These are phyloP conservation scores for Neodontobutis hainanensis DNA, from an alignment of 2,113 vertebrate species.

Conservation along the genomic window DNA sequence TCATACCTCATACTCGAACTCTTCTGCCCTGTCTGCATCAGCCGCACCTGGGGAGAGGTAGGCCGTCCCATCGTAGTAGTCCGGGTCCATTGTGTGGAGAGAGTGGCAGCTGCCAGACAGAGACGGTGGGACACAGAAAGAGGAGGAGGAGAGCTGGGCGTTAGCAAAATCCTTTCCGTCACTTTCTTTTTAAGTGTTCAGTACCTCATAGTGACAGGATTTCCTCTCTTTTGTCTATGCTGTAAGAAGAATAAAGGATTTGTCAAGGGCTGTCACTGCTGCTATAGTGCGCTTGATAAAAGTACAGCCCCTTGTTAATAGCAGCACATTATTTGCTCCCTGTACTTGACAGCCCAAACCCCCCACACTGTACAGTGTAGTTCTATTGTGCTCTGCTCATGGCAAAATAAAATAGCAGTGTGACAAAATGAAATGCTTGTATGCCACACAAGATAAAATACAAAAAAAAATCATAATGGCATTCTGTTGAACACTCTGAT, in stretches of 20 bases:
- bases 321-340: conserved; percentile 60
- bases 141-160: conserved; percentile 34
- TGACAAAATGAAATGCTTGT: conserved; percentile 37
- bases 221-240: conserved; percentile 56
- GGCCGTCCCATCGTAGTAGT: conserved; percentile 90
- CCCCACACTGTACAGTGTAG: conserved; percentile 55
- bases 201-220: conserved; percentile 50
- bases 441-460: conserved; percentile 60
- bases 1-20: conserved; percentile 96
- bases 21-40: conserved; percentile 89
- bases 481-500: conserved; percentile 30
- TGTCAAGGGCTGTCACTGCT: conserved; percentile 61
- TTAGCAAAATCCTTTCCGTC: conserved; percentile 24
- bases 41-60: conserved; percentile 88
- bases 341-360: conserved; percentile 59
- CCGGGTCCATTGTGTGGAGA: conserved; percentile 90
- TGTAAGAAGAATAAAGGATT: conserved; percentile 64
- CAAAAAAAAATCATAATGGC: conserved; percentile 40
- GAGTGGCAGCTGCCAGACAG: conserved; percentile 88
- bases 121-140: conserved; percentile 14
- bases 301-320: conserved; percentile 67
- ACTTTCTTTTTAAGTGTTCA: conserved; percentile 31
- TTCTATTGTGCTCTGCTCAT: conserved; percentile 62
- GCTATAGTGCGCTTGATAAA: conserved; percentile 54
- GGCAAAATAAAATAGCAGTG: conserved; percentile 63